Evolutionary conservation across 2,113 vertebrate genomes (phyloP), one percentile per base, ranked within the genome.

Genomic region (Syngnathoides biaculeatus): DNA sequence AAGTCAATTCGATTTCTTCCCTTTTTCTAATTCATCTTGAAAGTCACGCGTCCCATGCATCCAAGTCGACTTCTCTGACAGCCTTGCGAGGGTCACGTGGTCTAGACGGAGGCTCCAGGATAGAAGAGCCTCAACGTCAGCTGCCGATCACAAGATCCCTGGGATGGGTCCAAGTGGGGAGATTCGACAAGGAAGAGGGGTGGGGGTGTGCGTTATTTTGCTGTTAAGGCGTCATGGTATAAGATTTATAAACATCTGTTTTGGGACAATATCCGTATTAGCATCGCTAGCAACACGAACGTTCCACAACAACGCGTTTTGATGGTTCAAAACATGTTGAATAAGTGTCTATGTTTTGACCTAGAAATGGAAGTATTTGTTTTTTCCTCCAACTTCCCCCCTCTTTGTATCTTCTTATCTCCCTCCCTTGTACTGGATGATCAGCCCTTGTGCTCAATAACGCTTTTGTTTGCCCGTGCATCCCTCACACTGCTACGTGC

Each of bases 391-490:
- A 10, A 6, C 30, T 22, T 17, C 30, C 20, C 77, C 71, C 56
- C 39, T 35, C 11, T 62, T 70, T 67, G 66, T 73, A 65, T 72
- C 78, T 58, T 48, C 47, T 68, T 27, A 64, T 74, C 68, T 68
- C 78, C 79, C 83, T 80, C 66, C 71, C 69, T 62, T 71, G 68
- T 79, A 73, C 76, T 86, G 80, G 75, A 88, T 77, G 75, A 79
- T 85, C 69, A 82, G 73, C 68, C 62, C 78, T 80, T 88, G 75
- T 86, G 73, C 73, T 86, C 87, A 88, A 79, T 89, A 75, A 79
- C 81, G 86, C 87, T 80, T 87, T 92, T 92, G 91, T 92, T 81
- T 42, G 71, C 78, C 69, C 79, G 74, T 80, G 83, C 77, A 77
- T 79, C 84, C 69, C 68, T 82, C 86, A 81, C 86, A 87, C 73